phyloP scores from a whole-genome alignment of 92 coral and sea anemone species.

The Palythoa caribaeorum region DNA sequence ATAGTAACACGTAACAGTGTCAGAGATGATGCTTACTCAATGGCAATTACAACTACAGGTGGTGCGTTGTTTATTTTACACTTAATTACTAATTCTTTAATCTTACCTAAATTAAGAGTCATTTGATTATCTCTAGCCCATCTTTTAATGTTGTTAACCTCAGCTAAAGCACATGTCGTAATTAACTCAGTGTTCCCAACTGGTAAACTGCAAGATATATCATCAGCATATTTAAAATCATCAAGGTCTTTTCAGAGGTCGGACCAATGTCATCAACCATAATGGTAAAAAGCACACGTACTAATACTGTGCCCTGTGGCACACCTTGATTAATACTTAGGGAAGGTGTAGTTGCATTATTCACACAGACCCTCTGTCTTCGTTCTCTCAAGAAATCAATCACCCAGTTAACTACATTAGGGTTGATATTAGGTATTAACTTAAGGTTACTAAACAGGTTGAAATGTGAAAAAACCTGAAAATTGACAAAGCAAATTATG shows the following conservation, averaged over 20 bases:
- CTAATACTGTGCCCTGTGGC: neutral
- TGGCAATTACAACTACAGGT: neutral
- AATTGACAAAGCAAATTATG: too few relatives aligned
- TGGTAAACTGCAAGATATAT: neutral
- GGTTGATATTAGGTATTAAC: slow-evolving; percentile 7
- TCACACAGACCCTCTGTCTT: neutral
- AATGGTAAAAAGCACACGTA: neutral
- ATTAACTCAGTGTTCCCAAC: neutral
- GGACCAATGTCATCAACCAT: slow-evolving; percentile 1
- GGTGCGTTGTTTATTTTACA: neutral
- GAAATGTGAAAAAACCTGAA: too few relatives aligned
- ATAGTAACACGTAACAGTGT: neutral
- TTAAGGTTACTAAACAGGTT: too few relatives aligned
- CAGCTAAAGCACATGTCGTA: slow-evolving; percentile 8
- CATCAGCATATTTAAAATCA: neutral
- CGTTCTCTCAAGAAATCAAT: neutral
- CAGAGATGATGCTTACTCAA: neutral
- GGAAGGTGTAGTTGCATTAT: neutral
- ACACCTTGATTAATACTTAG: slow-evolving; percentile 4
- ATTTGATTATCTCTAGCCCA: slow-evolving; percentile 29
- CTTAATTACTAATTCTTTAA: slow-evolving; percentile 1
- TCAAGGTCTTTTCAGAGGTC: neutral
- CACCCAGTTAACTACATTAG: slow-evolving; percentile 25
- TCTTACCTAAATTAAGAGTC: slow-evolving; percentile 19
- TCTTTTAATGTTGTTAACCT: neutral